Percentiles rank a stretch among this genome's conserved stretches.
Evolutionary conservation across 2,888 invertebrate species (phyloP).

Genomic region (Megalurothrips usitatus): DNA sequence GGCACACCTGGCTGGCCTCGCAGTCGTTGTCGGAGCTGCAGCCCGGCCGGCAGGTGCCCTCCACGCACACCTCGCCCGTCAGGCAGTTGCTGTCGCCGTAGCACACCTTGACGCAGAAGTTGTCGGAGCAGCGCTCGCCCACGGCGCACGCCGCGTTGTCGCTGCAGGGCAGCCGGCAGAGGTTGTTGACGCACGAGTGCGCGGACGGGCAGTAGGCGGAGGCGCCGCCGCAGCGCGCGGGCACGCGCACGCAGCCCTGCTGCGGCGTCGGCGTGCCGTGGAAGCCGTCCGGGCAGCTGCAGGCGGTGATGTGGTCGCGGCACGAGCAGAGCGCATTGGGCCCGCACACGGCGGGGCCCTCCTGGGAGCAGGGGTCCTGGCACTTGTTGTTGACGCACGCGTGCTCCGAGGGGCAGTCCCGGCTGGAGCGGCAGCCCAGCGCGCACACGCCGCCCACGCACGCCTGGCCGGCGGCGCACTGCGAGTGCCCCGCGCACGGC

Average conservation of each 20-base stretch:
- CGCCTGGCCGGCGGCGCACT: conserved; percentile 74
- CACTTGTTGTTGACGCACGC: conserved; percentile 83
- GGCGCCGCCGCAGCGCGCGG: conserved; percentile 59
- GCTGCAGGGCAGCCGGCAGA: conserved; percentile 74
- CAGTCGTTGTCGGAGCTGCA: conserved; percentile 80
- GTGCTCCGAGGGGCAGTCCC: conserved; percentile 69
- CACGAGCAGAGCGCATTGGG: conserved; percentile 78
- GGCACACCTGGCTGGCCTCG: conserved; percentile 70
- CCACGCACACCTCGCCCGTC: conserved; percentile 80
- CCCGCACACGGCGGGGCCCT: conserved; percentile 63
- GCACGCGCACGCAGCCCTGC: conserved; percentile 81
- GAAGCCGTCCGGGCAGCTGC: conserved; percentile 79
- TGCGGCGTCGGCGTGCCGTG: conserved; percentile 82
- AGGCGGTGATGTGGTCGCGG: conserved; percentile 67
- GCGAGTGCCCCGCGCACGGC: conserved; percentile 75
- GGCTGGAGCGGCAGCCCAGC: conserved; percentile 78
- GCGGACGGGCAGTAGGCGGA: conserved; percentile 69
- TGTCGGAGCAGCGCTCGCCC: conserved; percentile 77
- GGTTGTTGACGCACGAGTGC: conserved; percentile 70
- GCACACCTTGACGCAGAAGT: conserved; percentile 77
- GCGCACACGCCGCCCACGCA: conserved; percentile 75
- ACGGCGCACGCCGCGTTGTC: conserved; percentile 70
- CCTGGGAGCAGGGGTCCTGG: conserved; percentile 71
- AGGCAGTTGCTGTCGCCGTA: conserved; percentile 86
- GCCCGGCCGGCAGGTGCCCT: conserved; percentile 76